Percentiles rank a stretch among this genome's conserved stretches.
Evolutionary conservation across 2,888 invertebrate species (phyloP).

Genomic region (Athalia circularis): DNA sequence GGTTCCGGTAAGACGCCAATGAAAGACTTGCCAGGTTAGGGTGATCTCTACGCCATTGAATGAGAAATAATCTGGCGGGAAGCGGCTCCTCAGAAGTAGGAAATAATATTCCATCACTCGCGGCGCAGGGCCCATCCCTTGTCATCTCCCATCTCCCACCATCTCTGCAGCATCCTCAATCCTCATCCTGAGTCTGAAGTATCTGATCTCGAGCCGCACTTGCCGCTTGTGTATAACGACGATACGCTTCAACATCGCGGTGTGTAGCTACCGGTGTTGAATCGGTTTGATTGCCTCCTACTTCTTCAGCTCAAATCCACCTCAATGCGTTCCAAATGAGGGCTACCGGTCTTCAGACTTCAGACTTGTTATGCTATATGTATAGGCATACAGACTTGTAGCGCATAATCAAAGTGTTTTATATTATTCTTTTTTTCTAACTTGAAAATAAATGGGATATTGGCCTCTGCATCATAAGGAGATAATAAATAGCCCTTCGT

Average conservation of each 20-base stretch:
- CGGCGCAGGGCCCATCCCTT: constrained; percentile 44
- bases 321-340: constrained; percentile 10
- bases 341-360: constrained; percentile 10
- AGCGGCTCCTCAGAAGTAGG: constrained; percentile 61
- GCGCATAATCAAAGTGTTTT: constrained; percentile 9
- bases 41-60: constrained; percentile 57
- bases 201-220: constrained; percentile 24
- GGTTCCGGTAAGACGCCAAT: neutral
- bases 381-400: too few relatives aligned
- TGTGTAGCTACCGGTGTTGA: constrained; percentile 32
- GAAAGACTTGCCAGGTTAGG: neutral
- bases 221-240: constrained; percentile 23
- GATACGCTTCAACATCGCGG: neutral
- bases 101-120: constrained; percentile 56
- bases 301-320: neutral
- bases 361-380: too few relatives aligned
- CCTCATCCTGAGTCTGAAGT: neutral
- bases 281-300: constrained; percentile 37
- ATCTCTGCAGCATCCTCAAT: constrained; percentile 40
- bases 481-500: too few relatives aligned
- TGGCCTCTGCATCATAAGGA: too few relatives aligned
- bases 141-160: constrained; percentile 52
- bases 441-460: too few relatives aligned
- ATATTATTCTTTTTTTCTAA: neutral
- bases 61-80: constrained; percentile 57